Evolutionary conservation across 2,888 invertebrate genomes (phyloP).

Genomic region (Cecidostiba fungosa): DNA sequence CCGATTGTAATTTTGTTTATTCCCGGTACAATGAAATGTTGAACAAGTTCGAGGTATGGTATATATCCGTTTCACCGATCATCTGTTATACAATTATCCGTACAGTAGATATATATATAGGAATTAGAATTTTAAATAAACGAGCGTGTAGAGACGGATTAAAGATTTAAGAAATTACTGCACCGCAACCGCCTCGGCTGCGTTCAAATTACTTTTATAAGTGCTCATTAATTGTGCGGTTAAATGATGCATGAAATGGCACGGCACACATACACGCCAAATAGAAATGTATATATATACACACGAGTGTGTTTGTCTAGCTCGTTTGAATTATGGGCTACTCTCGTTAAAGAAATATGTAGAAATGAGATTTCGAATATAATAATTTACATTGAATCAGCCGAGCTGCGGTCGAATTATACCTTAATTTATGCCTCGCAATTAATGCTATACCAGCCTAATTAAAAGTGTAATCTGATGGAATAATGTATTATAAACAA

Average conservation of each 20-base stretch:
- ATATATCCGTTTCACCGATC: too few relatives aligned
- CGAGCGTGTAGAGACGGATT: background rate
- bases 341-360: background rate
- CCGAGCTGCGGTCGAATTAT: background rate
- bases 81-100: background rate
- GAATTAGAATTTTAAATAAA: background rate
- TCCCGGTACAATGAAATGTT: too few relatives aligned
- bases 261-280: background rate
- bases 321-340: background rate
- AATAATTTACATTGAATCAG: constrained; percentile 2
- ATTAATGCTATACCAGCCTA: background rate
- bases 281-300: background rate
- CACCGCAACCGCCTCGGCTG: background rate
- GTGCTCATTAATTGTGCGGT: constrained; percentile 28
- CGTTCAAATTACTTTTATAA: constrained; percentile 36
- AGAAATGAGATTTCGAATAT: background rate
- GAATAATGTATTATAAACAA: background rate
- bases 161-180: background rate
- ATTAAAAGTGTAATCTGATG: background rate
- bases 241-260: constrained; percentile 35
- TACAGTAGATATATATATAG: too few relatives aligned
- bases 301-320: background rate
- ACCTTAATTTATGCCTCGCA: background rate
- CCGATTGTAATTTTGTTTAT: background rate
- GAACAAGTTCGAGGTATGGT: too few relatives aligned